Evolutionary conservation across 2,888 invertebrate species (phyloP), one percentile per base, ranked within the genome.

Genomic region (Cheilosia scutellata): DNA sequence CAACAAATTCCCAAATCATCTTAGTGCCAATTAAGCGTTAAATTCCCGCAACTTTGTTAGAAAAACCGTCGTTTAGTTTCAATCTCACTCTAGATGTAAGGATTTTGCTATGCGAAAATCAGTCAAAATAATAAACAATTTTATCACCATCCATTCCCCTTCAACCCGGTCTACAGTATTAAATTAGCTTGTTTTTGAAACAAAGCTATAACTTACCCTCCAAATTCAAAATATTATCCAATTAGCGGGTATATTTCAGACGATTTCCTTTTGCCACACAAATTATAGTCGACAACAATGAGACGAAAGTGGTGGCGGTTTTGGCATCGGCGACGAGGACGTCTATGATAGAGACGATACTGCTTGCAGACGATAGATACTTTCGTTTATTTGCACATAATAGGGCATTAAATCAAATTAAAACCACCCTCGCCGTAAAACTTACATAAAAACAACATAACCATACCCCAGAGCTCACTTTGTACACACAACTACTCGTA

Each of bases 141-240:
- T 49, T 40, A 62, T 51, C 62, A 11, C 11, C 57, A 31, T 5
- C 31, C 47, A 6, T 44, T 33, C 42, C 2, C 42, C n/a, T 6
- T 11, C 27, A 25, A 29, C 13, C 62, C 20, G 20, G 11, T 37
- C 29, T 16, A 37, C 2, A 16, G 51, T 25, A n/a, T 33, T n/a
- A n/a, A n/a, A 42, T 68, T 60, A 76, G 49, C 60, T 53, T 66
- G 76, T 76, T 60, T 68, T 70, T 42, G 55, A 70, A 70, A 70
- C 51, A 79, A 65, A 74, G 60, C 42, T 80, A 66, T 76, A 84
- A 84, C 84, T 84, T 75, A 84, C 84, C 84, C 75, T 76, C 47
- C 25, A 75, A 80, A 13, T 80, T 75, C 65, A 66, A 80, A 84
- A 80, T 84, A 70, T 76, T 84, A 84, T 84, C 84, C 84, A 84